Evolutionary conservation across 2,113 vertebrate species (phyloP).

Genomic region (Laticauda laticaudata): DNA sequence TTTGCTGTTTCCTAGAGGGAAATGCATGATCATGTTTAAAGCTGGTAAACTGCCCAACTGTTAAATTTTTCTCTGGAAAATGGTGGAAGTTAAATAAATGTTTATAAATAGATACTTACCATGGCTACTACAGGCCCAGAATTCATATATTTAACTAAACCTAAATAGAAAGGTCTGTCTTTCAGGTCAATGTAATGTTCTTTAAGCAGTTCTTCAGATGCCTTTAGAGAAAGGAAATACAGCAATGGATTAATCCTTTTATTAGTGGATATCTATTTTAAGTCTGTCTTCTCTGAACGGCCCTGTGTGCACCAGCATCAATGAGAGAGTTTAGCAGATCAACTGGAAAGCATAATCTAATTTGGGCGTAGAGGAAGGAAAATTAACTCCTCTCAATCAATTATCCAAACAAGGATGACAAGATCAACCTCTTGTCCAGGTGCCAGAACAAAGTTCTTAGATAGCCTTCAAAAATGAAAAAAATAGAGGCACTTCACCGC

Average conservation of each 20-base stretch:
- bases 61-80: background rate
- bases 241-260: background rate
- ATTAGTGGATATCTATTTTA: background rate
- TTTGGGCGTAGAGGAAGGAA: background rate
- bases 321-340: background rate
- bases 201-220: constrained; percentile 73
- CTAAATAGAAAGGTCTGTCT: constrained; percentile 78
- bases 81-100: background rate
- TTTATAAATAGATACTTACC: constrained; percentile 65
- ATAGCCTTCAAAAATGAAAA: background rate
- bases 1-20: background rate
- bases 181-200: constrained; percentile 82
- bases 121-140: constrained; percentile 86
- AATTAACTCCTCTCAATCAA: background rate
- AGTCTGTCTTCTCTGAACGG: background rate
- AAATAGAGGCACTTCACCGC: background rate
- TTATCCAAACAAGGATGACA: background rate
- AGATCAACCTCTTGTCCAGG: background rate
- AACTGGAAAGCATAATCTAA: background rate
- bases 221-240: constrained; percentile 60
- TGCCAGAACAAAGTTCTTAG: background rate
- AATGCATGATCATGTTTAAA: background rate
- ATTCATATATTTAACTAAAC: constrained; percentile 82
- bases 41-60: background rate
- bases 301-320: background rate